A percentile compares a stretch with the other conserved stretches of the same genome.
phyloP scores from a whole-genome alignment of 1,140 invertebrate species.

The Drosophila repletoides region DNA sequence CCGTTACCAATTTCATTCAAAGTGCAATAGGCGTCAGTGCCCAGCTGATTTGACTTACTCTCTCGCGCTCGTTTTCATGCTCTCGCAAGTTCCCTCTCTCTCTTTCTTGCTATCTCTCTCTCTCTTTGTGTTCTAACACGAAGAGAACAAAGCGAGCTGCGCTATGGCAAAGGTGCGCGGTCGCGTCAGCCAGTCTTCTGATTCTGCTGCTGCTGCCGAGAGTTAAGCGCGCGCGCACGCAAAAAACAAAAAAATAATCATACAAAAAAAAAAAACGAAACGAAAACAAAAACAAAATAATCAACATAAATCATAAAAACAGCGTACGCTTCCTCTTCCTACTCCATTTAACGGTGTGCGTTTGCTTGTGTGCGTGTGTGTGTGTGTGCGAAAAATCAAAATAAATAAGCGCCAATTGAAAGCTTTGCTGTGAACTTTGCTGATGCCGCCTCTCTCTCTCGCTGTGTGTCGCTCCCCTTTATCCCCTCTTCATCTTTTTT shows the following conservation, averaged over 20 bases:
- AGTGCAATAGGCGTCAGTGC: slow-evolving; percentile 45
- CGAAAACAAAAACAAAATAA: slow-evolving; percentile 33
- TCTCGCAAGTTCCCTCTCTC: slow-evolving; percentile 1
- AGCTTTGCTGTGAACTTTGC: slow-evolving; percentile 26
- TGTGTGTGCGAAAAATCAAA: slow-evolving; percentile 23
- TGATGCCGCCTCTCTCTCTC: background rate
- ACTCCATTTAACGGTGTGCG: slow-evolving; percentile 59
- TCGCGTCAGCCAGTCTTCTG: slow-evolving; percentile 73
- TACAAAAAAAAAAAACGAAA: slow-evolving; percentile 24
- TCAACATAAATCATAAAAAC: slow-evolving; percentile 29
- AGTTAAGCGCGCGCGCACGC: slow-evolving; percentile 65
- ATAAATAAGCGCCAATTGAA: slow-evolving; percentile 49
- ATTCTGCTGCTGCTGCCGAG: slow-evolving; percentile 70
- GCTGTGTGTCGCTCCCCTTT: background rate
- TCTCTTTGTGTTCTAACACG: slow-evolving; percentile 54
- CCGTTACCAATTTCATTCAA: slow-evolving; percentile 73
- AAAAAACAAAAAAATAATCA: slow-evolving; percentile 30
- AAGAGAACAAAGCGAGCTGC: slow-evolving; percentile 55
- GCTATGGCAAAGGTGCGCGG: slow-evolving; percentile 71
- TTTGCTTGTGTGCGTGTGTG: slow-evolving; percentile 5
- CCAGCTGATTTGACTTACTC: slow-evolving; percentile 58
- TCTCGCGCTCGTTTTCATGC: background rate
- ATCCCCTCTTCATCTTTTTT: background rate
- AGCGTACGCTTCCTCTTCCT: slow-evolving; percentile 46
- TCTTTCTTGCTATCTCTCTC: slow-evolving; percentile 13